These are phyloP conservation scores for Himalopsyche anomala DNA, from an alignment of 2,888 invertebrate genomes.

Conservation along the genomic window DNA sequence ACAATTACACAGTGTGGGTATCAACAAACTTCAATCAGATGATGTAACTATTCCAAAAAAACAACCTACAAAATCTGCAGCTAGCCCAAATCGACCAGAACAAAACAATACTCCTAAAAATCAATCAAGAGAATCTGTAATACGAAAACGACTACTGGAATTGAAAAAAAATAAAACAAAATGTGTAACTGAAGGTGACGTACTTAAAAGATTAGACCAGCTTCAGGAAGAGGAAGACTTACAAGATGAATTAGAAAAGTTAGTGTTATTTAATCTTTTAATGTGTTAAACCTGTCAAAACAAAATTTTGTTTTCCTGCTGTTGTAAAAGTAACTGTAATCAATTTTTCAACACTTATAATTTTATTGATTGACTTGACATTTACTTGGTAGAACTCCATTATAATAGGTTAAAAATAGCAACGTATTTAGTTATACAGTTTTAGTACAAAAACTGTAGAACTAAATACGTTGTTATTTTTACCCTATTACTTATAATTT, in stretches of 20 bases:
- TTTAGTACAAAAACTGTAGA: no score
- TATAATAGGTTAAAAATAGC: no score
- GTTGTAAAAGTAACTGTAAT: no score
- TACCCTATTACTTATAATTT: no score
- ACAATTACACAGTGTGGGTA: conserved; percentile 68
- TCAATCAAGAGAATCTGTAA: conserved; percentile 53
- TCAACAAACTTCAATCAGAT: neutral
- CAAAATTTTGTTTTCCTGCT: no score
- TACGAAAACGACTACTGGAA: conserved; percentile 63
- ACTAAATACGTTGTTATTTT: no score
- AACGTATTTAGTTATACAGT: no score
- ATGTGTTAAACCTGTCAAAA: neutral
- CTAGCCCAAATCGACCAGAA: conserved; percentile 1
- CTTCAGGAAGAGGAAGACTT: conserved; percentile 76
- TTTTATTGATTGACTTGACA: no score
- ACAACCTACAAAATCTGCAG: neutral
- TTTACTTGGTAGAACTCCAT: no score
- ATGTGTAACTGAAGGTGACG: conserved; percentile 70
- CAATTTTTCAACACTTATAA: no score
- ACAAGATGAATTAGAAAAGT: conserved; percentile 78
- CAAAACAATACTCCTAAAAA: conserved; percentile 23
- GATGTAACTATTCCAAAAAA: conserved; percentile 51
- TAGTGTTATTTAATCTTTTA: neutral
- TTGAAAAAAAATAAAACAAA: conserved; percentile 61
- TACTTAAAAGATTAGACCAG: conserved; percentile 76